Evolutionary conservation across 2,888 invertebrate species (phyloP).

Genomic region (Callyntrura sp.): DNA sequence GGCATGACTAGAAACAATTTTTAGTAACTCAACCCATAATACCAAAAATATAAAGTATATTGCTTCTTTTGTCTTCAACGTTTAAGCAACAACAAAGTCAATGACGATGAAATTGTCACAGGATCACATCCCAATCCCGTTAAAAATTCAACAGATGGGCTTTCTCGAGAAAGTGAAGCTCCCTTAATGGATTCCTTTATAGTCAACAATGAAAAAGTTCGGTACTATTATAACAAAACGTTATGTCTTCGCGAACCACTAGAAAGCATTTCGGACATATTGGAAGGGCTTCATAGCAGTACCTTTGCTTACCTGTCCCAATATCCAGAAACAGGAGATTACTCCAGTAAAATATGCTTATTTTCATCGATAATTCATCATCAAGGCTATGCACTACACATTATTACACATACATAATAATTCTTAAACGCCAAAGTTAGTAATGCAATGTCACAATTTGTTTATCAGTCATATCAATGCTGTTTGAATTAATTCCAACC

Average conservation of each 20-base stretch:
- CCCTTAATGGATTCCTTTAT: slow-evolving; percentile 33
- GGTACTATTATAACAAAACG: slow-evolving; percentile 72
- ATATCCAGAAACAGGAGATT: slow-evolving; percentile 65
- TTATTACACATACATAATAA: too few species aligned
- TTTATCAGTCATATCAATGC: slow-evolving; percentile 55
- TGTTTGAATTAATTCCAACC: slow-evolving; percentile 68
- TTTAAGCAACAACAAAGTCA: not conserved
- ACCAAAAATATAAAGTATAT: too few species aligned
- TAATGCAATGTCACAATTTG: too few species aligned
- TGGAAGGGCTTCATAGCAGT: slow-evolving; percentile 40
- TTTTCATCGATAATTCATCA: too few species aligned
- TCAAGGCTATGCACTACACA: too few species aligned
- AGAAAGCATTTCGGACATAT: slow-evolving; percentile 54
- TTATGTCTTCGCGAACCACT: slow-evolving; percentile 17
- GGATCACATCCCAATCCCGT: not conserved
- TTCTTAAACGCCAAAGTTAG: too few species aligned
- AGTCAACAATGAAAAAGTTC: slow-evolving; percentile 69
- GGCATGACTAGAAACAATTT: not conserved
- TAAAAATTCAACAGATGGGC: not conserved
- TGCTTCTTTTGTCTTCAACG: not conserved
- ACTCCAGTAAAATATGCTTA: slow-evolving; percentile 69
- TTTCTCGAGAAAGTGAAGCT: slow-evolving; percentile 19
- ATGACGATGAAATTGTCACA: not conserved
- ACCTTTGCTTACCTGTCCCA: slow-evolving; percentile 67
- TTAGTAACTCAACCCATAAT: not conserved